Base-by-base conservation (phyloP, 2,797 vertebrate genomes). In the Aphelocoma californica region DNA sequence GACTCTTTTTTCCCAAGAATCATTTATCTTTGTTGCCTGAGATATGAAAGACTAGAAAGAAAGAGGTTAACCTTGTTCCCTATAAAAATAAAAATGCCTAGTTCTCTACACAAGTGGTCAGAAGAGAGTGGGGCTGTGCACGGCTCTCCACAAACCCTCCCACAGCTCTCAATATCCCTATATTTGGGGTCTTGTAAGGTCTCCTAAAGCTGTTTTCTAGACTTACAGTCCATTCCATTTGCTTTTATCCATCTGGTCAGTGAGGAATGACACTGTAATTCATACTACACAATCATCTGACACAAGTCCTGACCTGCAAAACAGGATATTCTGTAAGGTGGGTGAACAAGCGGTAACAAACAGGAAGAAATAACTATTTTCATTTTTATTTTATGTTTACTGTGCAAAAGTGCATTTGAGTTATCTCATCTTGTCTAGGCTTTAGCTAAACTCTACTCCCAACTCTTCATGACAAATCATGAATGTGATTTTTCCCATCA, bases 121-220 rank as follows among this genome's bases (percentile, higher is more conserved):
- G 45, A 88, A 50, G 9, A 77, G 10, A 80, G 3, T 28, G 7
- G 8, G 7, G 1, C 5, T 69, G 18, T 26, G 36, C 24, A 25
- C 0, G 0, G 10, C 25, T 83, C 81, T 79, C 60, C 18, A 42
- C 1, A 1, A 36, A 78, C 3, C 14, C 6, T 62, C 20, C 25
- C 1, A 2, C n/a, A 72, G 15, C 38, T 80, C 51, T 38, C 44
- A 56, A 8, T 17, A 11, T 51, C 13, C 12, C 14, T 56, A 7
- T 2, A 4, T 62, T 57, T 54, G 45, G n/a, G 10, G 11, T 67
- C 7, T 89, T 32, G 10, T 32, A 31, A 53, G 40, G 12, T 38
- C 10, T 74, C 12, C n/a, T 53, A 71, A 85, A 74, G 19, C 18
- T 67, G 10, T 77, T 74, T 74, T 5, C 11, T 81, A 69, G 24